Percentiles rank a stretch among this genome's conserved stretches.
Evolutionary conservation across 1,140 invertebrate genomes (phyloP).

Genomic region (Euwallacea similis): DNA sequence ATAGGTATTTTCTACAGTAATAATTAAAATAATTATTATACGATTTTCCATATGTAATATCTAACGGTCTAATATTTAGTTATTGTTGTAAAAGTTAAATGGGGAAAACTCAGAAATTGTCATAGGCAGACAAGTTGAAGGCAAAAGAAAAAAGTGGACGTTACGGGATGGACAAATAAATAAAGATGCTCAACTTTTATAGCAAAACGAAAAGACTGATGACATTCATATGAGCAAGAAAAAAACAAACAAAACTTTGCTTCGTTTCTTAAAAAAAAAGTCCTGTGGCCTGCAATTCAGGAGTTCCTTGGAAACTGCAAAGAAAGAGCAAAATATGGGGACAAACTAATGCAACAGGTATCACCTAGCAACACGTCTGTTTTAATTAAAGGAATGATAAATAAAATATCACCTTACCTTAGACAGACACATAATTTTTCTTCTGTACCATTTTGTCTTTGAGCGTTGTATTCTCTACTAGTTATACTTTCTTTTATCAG

Average conservation of each 20-base stretch:
- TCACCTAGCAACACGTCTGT: too few relatives aligned
- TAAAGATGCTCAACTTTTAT: neutral
- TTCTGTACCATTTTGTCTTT: neutral
- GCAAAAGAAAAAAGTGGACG: neutral
- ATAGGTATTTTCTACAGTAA: neutral
- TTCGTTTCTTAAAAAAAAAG: neutral
- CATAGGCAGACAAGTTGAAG: too few relatives aligned
- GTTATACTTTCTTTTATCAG: neutral
- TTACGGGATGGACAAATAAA: neutral
- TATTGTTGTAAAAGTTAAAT: too few relatives aligned
- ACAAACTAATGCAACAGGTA: neutral
- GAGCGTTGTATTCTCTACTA: neutral
- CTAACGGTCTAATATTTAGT: neutral
- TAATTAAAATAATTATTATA: neutral
- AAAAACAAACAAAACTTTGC: neutral
- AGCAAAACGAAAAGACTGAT: neutral
- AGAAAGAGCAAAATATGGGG: neutral
- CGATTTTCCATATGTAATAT: neutral
- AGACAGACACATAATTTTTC: neutral
- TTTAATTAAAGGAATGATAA: neutral
- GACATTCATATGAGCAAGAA: neutral
- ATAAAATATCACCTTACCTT: neutral
- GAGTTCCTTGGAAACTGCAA: neutral
- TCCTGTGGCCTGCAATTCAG: neutral
- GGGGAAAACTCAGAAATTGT: too few relatives aligned